A percentile compares a stretch with the other conserved stretches of the same genome.
phyloP scores from a whole-genome alignment of 2,113 vertebrate genomes.

The Sterrhoptilus dennistouni region DNA sequence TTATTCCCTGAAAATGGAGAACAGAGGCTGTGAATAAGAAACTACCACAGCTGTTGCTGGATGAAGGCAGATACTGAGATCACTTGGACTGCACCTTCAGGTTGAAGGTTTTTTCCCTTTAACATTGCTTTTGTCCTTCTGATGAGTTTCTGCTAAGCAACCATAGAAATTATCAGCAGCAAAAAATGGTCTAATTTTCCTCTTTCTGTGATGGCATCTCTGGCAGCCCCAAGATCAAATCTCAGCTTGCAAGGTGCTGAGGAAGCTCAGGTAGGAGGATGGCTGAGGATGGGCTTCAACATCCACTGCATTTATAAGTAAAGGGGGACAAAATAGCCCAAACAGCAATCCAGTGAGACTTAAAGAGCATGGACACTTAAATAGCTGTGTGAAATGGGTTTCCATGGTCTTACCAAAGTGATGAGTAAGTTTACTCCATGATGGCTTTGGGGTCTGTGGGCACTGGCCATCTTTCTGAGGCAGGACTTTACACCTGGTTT shows the following conservation, averaged over 20 bases:
- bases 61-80: background rate
- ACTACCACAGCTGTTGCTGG: background rate
- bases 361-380: background rate
- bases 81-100: background rate
- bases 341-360: background rate
- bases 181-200: background rate
- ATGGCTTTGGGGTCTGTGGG: background rate
- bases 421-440: background rate
- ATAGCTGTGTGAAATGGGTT: background rate
- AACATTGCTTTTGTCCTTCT: background rate
- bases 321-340: background rate
- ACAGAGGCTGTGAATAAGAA: background rate
- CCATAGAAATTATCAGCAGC: background rate
- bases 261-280: background rate
- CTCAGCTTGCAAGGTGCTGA: background rate
- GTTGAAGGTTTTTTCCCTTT: background rate
- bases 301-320: background rate
- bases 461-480: background rate
- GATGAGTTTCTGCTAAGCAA: background rate
- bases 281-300: background rate
- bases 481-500: background rate
- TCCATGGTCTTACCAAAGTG: background rate
- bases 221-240: background rate
- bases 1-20: background rate
- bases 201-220: background rate